Conservation (phyloP, 2,797 vertebrate species). For the Alosa sapidissima region DNA sequence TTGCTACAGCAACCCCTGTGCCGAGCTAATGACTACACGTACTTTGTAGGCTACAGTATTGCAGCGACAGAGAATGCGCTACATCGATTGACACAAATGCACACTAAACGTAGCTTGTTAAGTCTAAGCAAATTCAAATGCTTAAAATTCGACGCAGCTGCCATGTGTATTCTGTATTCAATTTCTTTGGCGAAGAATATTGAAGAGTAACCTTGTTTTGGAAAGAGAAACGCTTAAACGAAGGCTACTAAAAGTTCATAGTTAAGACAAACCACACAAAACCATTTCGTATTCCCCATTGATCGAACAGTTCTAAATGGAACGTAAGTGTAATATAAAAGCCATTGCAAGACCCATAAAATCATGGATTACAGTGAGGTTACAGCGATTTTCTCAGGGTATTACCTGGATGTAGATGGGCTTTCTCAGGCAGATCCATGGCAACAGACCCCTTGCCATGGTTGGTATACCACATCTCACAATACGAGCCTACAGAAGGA, state of each 20-base stretch:
- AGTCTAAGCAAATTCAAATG: background rate
- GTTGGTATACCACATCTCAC: slow-evolving; percentile 82
- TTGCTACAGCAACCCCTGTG: slow-evolving; percentile 72
- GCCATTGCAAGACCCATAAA: background rate
- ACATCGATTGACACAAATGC: background rate
- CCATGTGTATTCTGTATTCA: background rate
- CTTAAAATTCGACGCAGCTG: background rate
- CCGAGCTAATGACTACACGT: slow-evolving; percentile 47
- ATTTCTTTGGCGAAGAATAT: background rate
- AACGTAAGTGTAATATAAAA: background rate
- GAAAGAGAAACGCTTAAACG: background rate
- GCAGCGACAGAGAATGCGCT: background rate
- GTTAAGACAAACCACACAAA: slow-evolving; percentile 23
- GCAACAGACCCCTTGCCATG: slow-evolving; percentile 87
- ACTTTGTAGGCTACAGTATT: slow-evolving; percentile 30
- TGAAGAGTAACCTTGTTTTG: background rate
- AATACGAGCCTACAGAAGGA: slow-evolving; percentile 55
- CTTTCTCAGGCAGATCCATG: slow-evolving; percentile 84
- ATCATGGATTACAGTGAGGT: background rate
- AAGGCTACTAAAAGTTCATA: slow-evolving; percentile 37
- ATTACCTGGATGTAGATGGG: slow-evolving; percentile 85
- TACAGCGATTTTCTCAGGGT: slow-evolving; percentile 42
- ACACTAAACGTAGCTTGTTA: background rate
- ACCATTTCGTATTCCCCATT: background rate
- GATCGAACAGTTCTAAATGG: background rate